Evolutionary conservation across 2,797 vertebrate genomes (phyloP).

Genomic region (Myotis findleyi): DNA sequence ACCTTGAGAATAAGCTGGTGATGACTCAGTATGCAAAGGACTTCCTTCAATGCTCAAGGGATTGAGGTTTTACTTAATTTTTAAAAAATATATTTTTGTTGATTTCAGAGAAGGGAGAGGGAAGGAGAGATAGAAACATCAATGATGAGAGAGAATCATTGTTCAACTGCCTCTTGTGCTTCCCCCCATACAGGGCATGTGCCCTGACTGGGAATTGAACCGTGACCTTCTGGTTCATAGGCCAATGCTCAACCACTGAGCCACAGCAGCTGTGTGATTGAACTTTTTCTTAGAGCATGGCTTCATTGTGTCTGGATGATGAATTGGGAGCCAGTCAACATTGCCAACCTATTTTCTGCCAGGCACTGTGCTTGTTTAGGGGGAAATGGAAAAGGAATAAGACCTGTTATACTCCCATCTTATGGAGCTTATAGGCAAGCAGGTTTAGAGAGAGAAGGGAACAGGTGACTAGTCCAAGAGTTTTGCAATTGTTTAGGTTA

Average conservation of each 20-base stretch:
- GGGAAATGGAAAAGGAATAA: not conserved
- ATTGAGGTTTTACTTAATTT: not conserved
- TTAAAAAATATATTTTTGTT: too few relatives aligned
- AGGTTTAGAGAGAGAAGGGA: not conserved
- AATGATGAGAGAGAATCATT: too few relatives aligned
- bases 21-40: not conserved
- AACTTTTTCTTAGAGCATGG: not conserved
- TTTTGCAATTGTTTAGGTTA: not conserved
- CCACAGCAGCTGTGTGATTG: not conserved
- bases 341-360: not conserved
- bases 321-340: not conserved
- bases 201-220: too few relatives aligned
- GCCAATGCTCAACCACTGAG: too few relatives aligned
- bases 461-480: not conserved
- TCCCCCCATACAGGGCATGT: too few relatives aligned
- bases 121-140: too few relatives aligned
- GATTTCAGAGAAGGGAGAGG: too few relatives aligned
- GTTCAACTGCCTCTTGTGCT: too few relatives aligned
- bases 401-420: not conserved
- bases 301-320: not conserved
- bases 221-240: too few relatives aligned
- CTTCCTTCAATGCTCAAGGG: not conserved
- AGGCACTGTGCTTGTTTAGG: constrained; percentile 23
- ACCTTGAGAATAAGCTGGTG: not conserved
- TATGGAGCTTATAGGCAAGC: not conserved